Evolutionary conservation across 2,113 vertebrate species (phyloP), one percentile per base, ranked within the genome.

Genomic region (Oenanthe melanoleuca): DNA sequence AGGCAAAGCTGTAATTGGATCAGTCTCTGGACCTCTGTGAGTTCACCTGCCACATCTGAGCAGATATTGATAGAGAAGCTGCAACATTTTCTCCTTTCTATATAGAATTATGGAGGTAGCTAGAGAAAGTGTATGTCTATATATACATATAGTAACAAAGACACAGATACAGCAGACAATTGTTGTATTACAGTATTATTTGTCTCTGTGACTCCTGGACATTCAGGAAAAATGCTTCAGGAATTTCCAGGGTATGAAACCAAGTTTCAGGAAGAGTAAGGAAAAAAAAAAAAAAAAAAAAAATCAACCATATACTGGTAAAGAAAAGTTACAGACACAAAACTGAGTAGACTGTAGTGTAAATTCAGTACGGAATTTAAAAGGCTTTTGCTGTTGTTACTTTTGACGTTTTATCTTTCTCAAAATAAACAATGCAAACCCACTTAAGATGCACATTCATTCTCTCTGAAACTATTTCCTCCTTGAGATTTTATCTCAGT

Each of bases 401-500:
- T 87, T 86, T 73, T 80, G 45, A 49, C 1, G 3, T 60, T 79
- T 78, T 74, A 71, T 65, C 57, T 89, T 79, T 89, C 81, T 80
- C 53, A 92, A 87, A 94, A 91, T n/a, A 96, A 90, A 86, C 60
- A 86, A 70, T 9, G 21, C 26, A 78, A 92, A 80, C 3, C 19
- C 71, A 74, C 42, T 92, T 93, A 66, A 80, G 34, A 88, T 53
- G 85, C 26, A 86, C 29, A 57, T 59, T 85, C 59, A 92, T 95
- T 63, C 55, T 90, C 74, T 59, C 64, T 77, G 60, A 70, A 91
- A 65, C 81, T 60, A 93, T 80, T 97, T 96, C 93, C 93, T 94
- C 74, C 59, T 73, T 88, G 47, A 94, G 93, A 97, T 96, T 88
- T 83, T 96, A 96, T 95, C 94, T 93, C 37, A 78, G 56, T 40